Evolutionary conservation across 2,113 vertebrate species (phyloP), one percentile per base, ranked within the genome.

Genomic region (Amphilophus citrinellus): DNA sequence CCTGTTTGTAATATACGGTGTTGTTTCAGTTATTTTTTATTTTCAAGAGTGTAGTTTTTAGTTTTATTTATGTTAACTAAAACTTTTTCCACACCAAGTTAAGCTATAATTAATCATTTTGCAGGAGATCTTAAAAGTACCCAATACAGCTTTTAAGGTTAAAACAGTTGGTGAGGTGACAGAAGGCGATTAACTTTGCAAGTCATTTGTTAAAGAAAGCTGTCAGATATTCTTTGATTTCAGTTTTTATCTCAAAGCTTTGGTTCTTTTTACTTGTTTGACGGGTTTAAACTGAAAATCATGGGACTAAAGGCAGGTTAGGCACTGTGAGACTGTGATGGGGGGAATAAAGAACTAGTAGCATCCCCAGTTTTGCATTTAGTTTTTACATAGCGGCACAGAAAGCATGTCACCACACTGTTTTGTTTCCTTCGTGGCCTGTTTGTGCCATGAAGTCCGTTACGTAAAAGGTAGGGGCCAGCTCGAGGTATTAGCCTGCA

Each of bases 381-480:
- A 47, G 9, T 50, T 10, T 10, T 13, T 30, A 32, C 50, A 27
- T 73, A 32, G 44, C 3, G 3, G 32, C 39, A 66, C n/a, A 66
- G 62, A 44, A 37, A 22, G 77, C 66, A 27, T 60, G 4, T 32
- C 47, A 47, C 44, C 37, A 17, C 18, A 58, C n/a, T 82, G 42
- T 82, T 78, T 82, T 75, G 27, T 66, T 76, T 73, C 6, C 44
- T 7, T 57, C 10, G 14, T 5, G 2, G 30, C 6, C 22, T 68
- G 59, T 61, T 13, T 32, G 59, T 77, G 59, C 50, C 39, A 50
- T 59, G 44, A 75, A 58, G 47, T 60, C 47, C 0, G 20, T 86
- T 82, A 85, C 68, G 24, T 87, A 83, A 91, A 91, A 57, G 39
- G 35, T 78, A 44, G 78, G 18, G 71, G 44, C 37, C 84, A 80